Percentiles rank a stretch among this genome's conserved stretches.
These are phyloP conservation scores for Hoplias malabaricus DNA, from an alignment of 2,113 vertebrate species.

Conservation along the genomic window DNA sequence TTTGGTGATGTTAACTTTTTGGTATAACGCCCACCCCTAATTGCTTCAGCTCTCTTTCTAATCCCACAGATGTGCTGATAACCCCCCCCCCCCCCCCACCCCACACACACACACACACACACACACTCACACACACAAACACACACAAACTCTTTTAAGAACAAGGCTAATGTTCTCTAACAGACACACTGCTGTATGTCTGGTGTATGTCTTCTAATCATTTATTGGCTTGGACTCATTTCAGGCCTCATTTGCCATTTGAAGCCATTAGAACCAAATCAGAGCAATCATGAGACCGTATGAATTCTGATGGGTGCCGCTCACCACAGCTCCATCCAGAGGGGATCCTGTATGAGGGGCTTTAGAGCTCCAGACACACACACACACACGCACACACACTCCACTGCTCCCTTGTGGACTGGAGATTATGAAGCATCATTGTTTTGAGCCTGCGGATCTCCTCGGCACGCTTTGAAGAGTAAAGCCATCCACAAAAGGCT, in stretches of 20 bases:
- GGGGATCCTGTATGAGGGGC: not conserved
- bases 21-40: not conserved
- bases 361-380: not conserved
- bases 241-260: not conserved
- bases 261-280: not conserved
- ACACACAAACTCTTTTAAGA: not conserved
- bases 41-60: not conserved
- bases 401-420: not conserved
- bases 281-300: not conserved
- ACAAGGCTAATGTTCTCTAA: not conserved
- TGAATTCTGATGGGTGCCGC: not conserved
- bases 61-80: not conserved
- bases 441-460: not conserved
- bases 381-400: not conserved
- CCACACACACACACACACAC: too few species aligned
- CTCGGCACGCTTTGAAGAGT: not conserved
- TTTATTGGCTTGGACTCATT: not conserved
- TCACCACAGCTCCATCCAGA: not conserved
- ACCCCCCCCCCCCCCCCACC: not conserved
- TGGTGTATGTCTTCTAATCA: not conserved
- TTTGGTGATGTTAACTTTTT: too few species aligned
- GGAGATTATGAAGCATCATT: constrained; percentile 2
- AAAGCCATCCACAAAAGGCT: not conserved
- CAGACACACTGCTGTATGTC: not conserved
- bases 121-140: too few species aligned